These are phyloP conservation scores for Adrianichthys oophorus DNA, from an alignment of 2,797 vertebrate genomes.

Conservation along the genomic window DNA sequence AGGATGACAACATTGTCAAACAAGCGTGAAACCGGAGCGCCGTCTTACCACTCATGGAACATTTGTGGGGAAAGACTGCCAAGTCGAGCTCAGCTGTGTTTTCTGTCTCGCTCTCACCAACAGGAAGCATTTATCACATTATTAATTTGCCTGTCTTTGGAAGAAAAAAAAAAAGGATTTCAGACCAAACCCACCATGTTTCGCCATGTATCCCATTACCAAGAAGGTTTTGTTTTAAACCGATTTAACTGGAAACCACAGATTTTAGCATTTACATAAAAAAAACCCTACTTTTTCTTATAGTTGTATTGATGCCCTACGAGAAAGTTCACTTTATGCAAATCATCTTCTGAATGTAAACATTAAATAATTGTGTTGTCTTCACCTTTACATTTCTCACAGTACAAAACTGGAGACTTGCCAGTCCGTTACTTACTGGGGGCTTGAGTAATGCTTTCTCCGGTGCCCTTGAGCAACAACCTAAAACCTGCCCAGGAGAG, in stretches of 20 bases:
- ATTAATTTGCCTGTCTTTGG: constrained; percentile 37
- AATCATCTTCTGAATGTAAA: background rate
- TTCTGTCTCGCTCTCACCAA: constrained; percentile 58
- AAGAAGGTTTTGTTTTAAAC: background rate
- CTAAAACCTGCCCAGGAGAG: constrained; percentile 31
- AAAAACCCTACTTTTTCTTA: constrained; percentile 2
- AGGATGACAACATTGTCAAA: constrained; percentile 78
- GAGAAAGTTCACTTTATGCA: background rate
- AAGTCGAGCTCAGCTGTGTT: constrained; percentile 49
- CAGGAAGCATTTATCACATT: constrained; percentile 59
- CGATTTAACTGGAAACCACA: constrained; percentile 14
- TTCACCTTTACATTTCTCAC: background rate
- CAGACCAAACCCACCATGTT: constrained; percentile 4
- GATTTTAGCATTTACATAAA: constrained; percentile 3
- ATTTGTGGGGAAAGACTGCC: constrained; percentile 36
- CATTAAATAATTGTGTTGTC: background rate
- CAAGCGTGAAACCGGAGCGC: constrained; percentile 68
- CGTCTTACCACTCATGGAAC: constrained; percentile 61
- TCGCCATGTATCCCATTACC: background rate
- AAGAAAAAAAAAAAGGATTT: constrained; percentile 3
- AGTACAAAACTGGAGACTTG: constrained; percentile 23
- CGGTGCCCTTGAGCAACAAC: constrained; percentile 51
- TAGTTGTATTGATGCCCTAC: background rate
- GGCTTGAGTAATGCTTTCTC: constrained; percentile 41
- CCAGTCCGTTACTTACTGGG: constrained; percentile 46